phyloP scores from a whole-genome alignment of 2,797 vertebrate species.

The Knipowitschia caucasica region DNA sequence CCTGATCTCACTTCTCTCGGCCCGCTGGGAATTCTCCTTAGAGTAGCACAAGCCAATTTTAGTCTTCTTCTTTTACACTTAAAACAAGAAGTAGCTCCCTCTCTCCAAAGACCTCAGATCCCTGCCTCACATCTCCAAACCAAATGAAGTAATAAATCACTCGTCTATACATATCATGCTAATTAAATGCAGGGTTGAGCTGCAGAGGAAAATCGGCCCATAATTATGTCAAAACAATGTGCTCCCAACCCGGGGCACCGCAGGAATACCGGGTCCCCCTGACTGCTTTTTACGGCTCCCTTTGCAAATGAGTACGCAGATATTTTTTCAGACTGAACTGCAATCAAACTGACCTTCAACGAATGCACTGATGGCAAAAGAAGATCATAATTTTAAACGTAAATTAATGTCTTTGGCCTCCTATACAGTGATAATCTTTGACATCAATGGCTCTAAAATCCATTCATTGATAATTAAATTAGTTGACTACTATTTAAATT shows the following conservation, averaged over 20 bases:
- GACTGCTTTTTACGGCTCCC: no score
- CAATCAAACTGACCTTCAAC: no score
- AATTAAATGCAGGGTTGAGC: constrained; percentile 70
- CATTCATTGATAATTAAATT: no score
- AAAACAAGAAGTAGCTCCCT: constrained; percentile 57
- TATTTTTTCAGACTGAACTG: no score
- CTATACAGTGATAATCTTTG: no score
- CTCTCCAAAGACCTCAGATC: constrained; percentile 66
- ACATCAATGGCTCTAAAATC: no score
- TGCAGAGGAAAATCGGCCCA: constrained; percentile 53
- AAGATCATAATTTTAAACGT: no score
- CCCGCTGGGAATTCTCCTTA: constrained; percentile 57
- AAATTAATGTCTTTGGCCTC: no score
- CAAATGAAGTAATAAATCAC: constrained; percentile 69
- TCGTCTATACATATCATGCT: constrained; percentile 68
- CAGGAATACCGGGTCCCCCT: no score
- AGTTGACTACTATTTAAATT: no score
- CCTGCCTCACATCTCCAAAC: constrained; percentile 54
- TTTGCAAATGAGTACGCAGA: no score
- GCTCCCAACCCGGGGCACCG: constrained; percentile 55
- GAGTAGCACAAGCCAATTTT: constrained; percentile 56
- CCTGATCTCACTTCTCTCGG: constrained; percentile 44
- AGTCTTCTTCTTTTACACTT: constrained; percentile 56
- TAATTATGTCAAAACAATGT: constrained; percentile 75
- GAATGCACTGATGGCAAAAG: no score